Percentiles rank a stretch among this genome's conserved stretches.
Evolutionary conservation across 2,888 invertebrate genomes (phyloP).

Genomic region (Bombylius discolor): DNA sequence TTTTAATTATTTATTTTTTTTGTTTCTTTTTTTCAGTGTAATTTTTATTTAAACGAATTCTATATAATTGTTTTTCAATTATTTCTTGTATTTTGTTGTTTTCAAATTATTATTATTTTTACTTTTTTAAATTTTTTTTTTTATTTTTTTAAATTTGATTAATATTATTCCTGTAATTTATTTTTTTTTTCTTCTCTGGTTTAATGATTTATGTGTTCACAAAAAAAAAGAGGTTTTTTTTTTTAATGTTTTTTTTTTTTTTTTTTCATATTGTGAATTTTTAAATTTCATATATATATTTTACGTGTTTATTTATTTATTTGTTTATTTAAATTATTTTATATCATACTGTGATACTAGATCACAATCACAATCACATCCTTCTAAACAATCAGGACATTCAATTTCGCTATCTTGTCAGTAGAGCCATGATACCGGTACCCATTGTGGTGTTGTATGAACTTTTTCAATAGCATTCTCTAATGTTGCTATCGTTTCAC

Average conservation of each 20-base stretch:
- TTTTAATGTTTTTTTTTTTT: slow-evolving; percentile 4
- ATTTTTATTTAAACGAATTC: too few species aligned
- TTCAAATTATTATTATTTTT: too few species aligned
- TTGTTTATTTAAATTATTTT: background rate
- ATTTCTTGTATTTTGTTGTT: too few species aligned
- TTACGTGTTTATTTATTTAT: background rate
- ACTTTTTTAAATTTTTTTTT: too few species aligned
- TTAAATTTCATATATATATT: background rate
- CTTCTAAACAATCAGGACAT: slow-evolving; percentile 36
- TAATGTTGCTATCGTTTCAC: slow-evolving; percentile 88
- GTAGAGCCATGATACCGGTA: slow-evolving; percentile 90
- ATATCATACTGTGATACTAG: slow-evolving; percentile 13
- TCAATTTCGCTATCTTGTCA: slow-evolving; percentile 39
- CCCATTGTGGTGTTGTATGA: slow-evolving; percentile 89
- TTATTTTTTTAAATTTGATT: too few species aligned
- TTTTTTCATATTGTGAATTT: background rate
- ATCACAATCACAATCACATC: slow-evolving; percentile 37
- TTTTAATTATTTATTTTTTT: too few species aligned
- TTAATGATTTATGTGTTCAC: too few species aligned
- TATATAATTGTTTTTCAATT: too few species aligned
- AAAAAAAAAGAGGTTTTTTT: too few species aligned
- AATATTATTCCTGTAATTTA: too few species aligned
- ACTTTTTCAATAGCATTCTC: slow-evolving; percentile 85
- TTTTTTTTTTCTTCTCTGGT: too few species aligned
- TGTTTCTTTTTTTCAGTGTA: too few species aligned